phyloP scores from a whole-genome alignment of 2,113 vertebrate genomes.

The Procavia capensis region DNA sequence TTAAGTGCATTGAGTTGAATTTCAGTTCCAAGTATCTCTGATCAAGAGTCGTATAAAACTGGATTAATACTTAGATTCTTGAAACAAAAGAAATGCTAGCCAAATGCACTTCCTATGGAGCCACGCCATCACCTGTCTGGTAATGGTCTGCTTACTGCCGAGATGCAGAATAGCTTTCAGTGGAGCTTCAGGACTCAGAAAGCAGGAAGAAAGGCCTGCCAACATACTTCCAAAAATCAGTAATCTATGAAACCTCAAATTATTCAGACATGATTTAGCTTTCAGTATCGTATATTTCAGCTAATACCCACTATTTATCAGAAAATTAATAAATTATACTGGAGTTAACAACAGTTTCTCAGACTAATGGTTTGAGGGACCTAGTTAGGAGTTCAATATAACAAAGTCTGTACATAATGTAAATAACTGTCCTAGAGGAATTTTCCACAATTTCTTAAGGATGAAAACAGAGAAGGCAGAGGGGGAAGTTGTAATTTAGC shows the following conservation, averaged over 20 bases:
- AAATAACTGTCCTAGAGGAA: not conserved
- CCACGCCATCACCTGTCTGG: no score
- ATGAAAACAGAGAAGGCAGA: not conserved
- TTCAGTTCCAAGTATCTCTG: constrained; percentile 3
- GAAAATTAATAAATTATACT: constrained; percentile 38
- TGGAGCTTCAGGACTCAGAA: no score
- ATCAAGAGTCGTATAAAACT: not conserved
- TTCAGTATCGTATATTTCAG: not conserved
- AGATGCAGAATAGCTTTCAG: no score
- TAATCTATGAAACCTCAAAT: constrained; percentile 16
- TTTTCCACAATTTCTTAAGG: not conserved
- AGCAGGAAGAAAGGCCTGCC: not conserved
- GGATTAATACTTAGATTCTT: constrained; percentile 35
- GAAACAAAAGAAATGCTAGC: constrained; percentile 2
- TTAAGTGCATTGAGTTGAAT: not conserved
- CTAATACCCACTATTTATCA: not conserved
- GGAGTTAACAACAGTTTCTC: not conserved
- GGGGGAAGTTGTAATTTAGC: not conserved
- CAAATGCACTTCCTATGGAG: no score
- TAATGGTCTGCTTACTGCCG: no score
- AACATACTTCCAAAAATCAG: no score
- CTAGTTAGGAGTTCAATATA: not conserved
- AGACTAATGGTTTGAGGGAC: not conserved
- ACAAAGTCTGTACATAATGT: not conserved
- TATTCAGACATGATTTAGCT: not conserved